Conservation (phyloP, 1,140 invertebrate genomes). For the Dreissena polymorpha region DNA sequence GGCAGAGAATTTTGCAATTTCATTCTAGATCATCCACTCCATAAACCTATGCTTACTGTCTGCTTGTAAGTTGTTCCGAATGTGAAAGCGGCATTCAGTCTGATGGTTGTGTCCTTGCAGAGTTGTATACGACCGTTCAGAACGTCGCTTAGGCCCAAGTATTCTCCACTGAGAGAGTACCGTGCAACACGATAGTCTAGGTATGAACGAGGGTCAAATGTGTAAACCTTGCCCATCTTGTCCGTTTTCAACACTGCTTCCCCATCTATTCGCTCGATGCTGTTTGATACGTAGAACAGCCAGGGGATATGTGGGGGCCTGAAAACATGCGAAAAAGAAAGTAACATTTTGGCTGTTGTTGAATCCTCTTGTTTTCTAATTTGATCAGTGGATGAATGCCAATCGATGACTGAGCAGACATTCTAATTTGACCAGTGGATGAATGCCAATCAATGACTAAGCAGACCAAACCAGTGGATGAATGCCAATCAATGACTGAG, state of each 20-base stretch:
- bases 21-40: background rate
- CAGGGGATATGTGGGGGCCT: slow-evolving; percentile 78
- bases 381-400: too few relatives aligned
- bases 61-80: slow-evolving; percentile 82
- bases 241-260: slow-evolving; percentile 80
- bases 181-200: slow-evolving; percentile 67
- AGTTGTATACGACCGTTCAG: slow-evolving; percentile 78
- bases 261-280: slow-evolving; percentile 71
- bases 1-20: too few relatives aligned
- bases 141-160: slow-evolving; percentile 71
- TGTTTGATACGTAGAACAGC: slow-evolving; percentile 82
- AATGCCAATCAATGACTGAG: too few relatives aligned
- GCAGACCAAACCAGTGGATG: too few relatives aligned
- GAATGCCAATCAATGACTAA: too few relatives aligned
- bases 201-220: slow-evolving; percentile 77
- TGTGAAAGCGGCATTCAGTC: slow-evolving; percentile 81
- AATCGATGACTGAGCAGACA: too few relatives aligned
- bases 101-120: slow-evolving; percentile 80
- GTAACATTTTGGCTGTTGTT: too few relatives aligned
- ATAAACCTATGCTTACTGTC: slow-evolving; percentile 55
- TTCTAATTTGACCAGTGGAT: too few relatives aligned
- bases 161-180: slow-evolving; percentile 75
- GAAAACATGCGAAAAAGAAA: slow-evolving; percentile 38
- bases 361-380: too few relatives aligned
- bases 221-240: slow-evolving; percentile 81